A percentile compares a stretch with the other conserved stretches of the same genome.
Conservation (phyloP, 2,888 invertebrate genomes). For the Eilema sororculum region DNA sequence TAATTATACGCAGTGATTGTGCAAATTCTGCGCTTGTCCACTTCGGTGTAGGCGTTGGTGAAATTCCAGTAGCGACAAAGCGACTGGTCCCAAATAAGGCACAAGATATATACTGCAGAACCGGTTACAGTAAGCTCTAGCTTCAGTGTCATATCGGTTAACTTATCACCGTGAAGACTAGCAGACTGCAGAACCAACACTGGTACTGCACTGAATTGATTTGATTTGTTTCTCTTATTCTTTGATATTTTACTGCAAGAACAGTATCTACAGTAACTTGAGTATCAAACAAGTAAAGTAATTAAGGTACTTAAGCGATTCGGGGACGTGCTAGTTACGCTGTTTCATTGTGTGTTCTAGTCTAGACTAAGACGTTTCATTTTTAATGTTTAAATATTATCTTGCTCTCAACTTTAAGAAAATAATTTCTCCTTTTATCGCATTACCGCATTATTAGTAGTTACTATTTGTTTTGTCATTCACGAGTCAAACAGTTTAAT, state of each 20-base stretch:
- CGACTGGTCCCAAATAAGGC: slow-evolving; percentile 28
- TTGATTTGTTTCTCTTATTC: not conserved
- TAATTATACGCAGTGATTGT: slow-evolving; percentile 60
- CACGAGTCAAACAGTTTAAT: not conserved
- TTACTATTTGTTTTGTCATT: not conserved
- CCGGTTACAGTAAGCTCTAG: slow-evolving; percentile 12
- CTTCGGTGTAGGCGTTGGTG: slow-evolving; percentile 45
- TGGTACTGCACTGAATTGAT: not conserved
- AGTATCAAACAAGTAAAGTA: not conserved
- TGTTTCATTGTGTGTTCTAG: not conserved
- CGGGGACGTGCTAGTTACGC: not conserved
- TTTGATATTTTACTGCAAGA: not conserved
- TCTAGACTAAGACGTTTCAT: not conserved
- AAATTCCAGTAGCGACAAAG: slow-evolving; percentile 44
- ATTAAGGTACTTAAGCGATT: not conserved
- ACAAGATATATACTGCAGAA: slow-evolving; percentile 13
- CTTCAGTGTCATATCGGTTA: not conserved
- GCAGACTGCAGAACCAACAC: not conserved
- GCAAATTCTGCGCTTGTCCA: slow-evolving; percentile 53
- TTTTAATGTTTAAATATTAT: not conserved
- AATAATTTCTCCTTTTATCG: not conserved
- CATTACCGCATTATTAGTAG: not conserved
- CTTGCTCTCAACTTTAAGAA: not conserved
- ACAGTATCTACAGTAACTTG: not conserved
- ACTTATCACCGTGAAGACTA: not conserved